Conservation (phyloP, 1,140 invertebrate genomes). For the Chironomus striatipennis region DNA sequence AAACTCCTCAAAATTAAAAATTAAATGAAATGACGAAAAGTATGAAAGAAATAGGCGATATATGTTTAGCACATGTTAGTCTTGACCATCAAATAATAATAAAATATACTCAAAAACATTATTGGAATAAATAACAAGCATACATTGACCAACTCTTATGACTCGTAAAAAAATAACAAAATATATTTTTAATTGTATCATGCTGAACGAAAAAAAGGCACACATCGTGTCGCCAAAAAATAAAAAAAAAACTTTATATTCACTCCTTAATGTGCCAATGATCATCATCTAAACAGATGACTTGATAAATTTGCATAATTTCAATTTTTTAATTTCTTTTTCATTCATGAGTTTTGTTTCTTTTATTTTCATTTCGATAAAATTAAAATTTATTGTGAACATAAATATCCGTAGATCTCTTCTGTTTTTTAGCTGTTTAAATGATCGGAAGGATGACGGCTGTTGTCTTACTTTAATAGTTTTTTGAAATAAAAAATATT, state of each 20-base stretch:
- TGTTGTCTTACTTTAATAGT: too few species aligned
- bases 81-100: conserved; percentile 2
- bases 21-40: too few species aligned
- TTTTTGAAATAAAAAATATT: too few species aligned
- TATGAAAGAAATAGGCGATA: neutral
- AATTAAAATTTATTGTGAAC: too few species aligned
- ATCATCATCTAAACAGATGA: conserved; percentile 2
- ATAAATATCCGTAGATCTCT: too few species aligned
- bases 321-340: neutral
- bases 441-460: too few species aligned
- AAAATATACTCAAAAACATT: conserved; percentile 1
- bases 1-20: neutral
- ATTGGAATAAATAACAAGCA: neutral
- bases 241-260: too few species aligned
- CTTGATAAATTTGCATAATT: neutral
- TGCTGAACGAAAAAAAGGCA: neutral
- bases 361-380: too few species aligned
- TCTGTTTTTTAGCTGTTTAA: too few species aligned
- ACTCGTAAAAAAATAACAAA: neutral
- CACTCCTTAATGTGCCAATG: too few species aligned
- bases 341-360: too few species aligned
- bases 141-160: neutral
- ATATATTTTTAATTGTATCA: neutral
- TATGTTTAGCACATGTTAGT: neutral
- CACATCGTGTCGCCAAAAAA: neutral